Evolutionary conservation across 2,888 invertebrate genomes (phyloP), one percentile per base, ranked within the genome.

Genomic region (Belgica antarctica): DNA sequence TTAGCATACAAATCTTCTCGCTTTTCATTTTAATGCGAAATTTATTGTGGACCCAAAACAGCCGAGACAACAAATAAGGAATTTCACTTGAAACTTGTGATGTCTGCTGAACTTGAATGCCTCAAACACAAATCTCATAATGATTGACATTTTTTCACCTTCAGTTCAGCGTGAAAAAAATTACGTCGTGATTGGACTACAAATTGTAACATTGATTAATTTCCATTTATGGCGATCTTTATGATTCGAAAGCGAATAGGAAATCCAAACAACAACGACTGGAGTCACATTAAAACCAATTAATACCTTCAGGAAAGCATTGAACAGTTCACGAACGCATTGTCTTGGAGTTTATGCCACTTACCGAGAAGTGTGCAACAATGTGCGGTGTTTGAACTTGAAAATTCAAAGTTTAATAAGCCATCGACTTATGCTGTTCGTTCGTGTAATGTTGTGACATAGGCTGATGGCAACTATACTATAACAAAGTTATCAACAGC

Each of bases 191-290:
- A 25, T 27, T 5, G 22, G 27, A 7, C n/a, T 10, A 59, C 65
- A 47, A 22, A 22, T n/a, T 3, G 52, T 68, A 68, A 47, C 68
- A 68, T 68, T 68, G 68, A 68, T 68, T 68, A 68, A 68, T 31
- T 8, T 68, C 68, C 68, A 52, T 68, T 57, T 57, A 68, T 68
- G 68, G 68, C 1, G 27, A 27, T 59, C 19, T 8, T 22, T 22
- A 52, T 17, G 52, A 52, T 52, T n/a, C 41, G 52, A 52, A 22
- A 52, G 52, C 8, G 52, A 52, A 52, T 52, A 52, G 52, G 52
- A 52, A 52, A 52, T n/a, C n/a, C 22, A 52, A 52, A 10, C 25
- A 19, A 19, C 25, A 27, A 19, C 17, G 52, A 7, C 19, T 19
- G n/a, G 27, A 27, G 59, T 59, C 25, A 10, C 27, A n/a, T 8